These are phyloP conservation scores for Amphimallon solstitiale DNA, from an alignment of 2,888 invertebrate species.

Conservation along the genomic window DNA sequence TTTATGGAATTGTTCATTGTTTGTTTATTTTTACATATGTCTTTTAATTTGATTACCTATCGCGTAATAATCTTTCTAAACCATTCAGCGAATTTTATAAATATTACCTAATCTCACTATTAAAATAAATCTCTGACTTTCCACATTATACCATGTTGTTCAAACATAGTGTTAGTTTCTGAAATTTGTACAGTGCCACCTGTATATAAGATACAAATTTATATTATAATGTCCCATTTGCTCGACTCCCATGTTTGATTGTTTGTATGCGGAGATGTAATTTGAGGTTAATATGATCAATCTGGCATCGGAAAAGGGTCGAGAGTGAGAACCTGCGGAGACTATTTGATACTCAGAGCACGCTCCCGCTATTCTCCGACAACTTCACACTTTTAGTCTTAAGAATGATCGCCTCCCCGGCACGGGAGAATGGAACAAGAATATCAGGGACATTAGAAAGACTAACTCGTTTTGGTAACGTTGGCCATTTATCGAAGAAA, in stretches of 20 bases:
- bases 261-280: conserved; percentile 51
- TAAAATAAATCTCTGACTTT: too few relatives aligned
- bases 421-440: conserved; percentile 34
- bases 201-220: neutral
- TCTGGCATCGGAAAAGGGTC: conserved; percentile 47
- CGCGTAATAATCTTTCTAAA: too few relatives aligned
- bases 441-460: conserved; percentile 35
- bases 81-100: too few relatives aligned
- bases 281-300: conserved; percentile 55
- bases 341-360: conserved; percentile 52
- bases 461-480: conserved; percentile 36
- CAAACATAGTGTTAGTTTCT: too few relatives aligned
- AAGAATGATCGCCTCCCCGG: conserved; percentile 36
- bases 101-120: too few relatives aligned
- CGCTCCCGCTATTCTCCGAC: conserved; percentile 59
- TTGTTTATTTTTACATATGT: too few relatives aligned
- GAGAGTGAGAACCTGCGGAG: conserved; percentile 41
- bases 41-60: too few relatives aligned
- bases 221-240: neutral
- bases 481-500: conserved; percentile 34
- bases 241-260: neutral
- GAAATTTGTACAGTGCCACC: neutral
- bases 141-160: too few relatives aligned
- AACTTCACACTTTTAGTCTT: conserved; percentile 55
- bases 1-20: too few relatives aligned